Percentiles rank a stretch among this genome's conserved stretches.
Evolutionary conservation across 2,113 vertebrate species (phyloP).

Genomic region (Heptranchias perlo): DNA sequence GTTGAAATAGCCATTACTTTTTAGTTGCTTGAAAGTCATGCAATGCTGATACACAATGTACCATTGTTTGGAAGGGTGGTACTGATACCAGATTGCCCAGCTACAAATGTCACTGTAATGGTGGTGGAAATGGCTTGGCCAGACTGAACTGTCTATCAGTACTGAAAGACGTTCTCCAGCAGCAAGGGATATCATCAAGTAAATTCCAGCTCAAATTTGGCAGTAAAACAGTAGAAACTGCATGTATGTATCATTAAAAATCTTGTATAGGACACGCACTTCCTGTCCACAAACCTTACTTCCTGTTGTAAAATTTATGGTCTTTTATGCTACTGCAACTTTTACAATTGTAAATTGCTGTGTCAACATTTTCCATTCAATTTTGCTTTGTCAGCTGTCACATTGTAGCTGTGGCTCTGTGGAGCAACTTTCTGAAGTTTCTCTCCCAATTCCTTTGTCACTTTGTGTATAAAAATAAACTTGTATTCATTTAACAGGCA

Average conservation of each 20-base stretch:
- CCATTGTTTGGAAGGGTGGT: background rate
- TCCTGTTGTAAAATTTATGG: background rate
- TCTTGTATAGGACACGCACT: background rate
- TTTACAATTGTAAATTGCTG: background rate
- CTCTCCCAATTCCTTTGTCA: background rate
- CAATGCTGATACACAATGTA: background rate
- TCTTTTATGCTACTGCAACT: background rate
- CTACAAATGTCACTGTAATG: background rate
- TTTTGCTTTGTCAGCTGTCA: background rate
- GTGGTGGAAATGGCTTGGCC: background rate
- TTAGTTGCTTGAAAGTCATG: background rate
- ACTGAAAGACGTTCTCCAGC: background rate
- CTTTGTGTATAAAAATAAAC: background rate
- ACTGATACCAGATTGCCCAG: background rate
- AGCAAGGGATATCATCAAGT: background rate
- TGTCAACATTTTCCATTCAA: background rate
- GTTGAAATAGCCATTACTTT: background rate
- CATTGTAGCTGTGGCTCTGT: background rate
- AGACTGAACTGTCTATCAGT: background rate
- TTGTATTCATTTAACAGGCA: background rate
- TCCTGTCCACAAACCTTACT: background rate
- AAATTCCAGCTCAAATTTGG: background rate
- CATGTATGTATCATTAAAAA: background rate
- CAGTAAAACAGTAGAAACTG: background rate
- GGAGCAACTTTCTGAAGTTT: background rate